Conservation (phyloP, 2,888 invertebrate genomes). For the Schizaphis graminum region DNA sequence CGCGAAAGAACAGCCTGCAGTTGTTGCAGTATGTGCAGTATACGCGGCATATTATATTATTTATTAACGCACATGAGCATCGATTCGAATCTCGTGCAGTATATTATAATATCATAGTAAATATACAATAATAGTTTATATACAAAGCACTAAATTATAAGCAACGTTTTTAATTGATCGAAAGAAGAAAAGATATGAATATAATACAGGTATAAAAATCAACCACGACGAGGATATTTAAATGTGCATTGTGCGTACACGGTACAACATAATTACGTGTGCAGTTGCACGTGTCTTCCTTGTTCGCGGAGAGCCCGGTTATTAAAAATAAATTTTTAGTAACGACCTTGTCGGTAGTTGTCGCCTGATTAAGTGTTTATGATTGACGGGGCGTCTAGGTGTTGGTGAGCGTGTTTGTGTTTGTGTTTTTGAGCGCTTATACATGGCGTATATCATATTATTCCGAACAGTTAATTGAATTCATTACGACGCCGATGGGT, state of each 20-base stretch:
- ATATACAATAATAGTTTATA: background rate
- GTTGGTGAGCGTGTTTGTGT: slow-evolving; percentile 23
- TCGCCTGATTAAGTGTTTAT: slow-evolving; percentile 63
- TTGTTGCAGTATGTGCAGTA: background rate
- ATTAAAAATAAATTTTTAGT: slow-evolving; percentile 62
- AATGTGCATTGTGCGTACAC: slow-evolving; percentile 2
- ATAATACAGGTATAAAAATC: slow-evolving; percentile 7
- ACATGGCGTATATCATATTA: slow-evolving; percentile 23
- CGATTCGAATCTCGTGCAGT: background rate
- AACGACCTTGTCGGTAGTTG: slow-evolving; percentile 64
- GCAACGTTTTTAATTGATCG: background rate
- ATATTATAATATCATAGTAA: background rate
- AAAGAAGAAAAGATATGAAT: background rate
- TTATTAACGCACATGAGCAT: background rate
- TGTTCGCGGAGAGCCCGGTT: slow-evolving; percentile 27
- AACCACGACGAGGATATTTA: slow-evolving; percentile 16
- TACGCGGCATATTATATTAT: background rate
- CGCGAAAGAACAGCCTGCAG: background rate
- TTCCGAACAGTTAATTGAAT: slow-evolving; percentile 60
- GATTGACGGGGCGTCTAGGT: slow-evolving; percentile 63
- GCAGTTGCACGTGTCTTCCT: slow-evolving; percentile 44
- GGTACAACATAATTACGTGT: slow-evolving; percentile 9
- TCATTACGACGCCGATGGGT: slow-evolving; percentile 63
- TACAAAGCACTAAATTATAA: background rate
- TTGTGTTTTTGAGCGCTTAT: slow-evolving; percentile 10